Evolutionary conservation across 2,113 vertebrate genomes (phyloP).

Genomic region (human (Homo sapiens)): GRCh38 chr2:197620001-197620500

Average conservation of each 20-base stretch:
- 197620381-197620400: conserved; percentile 37
- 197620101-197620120: background rate
- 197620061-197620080: conserved; percentile 9
- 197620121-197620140: background rate
- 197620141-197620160: background rate
- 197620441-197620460: background rate
- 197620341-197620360: conserved; percentile 65
- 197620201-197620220: conserved; percentile 72
- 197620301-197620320: conserved; percentile 45
- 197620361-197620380: conserved; percentile 37
- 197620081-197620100: conserved; percentile 1
- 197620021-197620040: background rate
- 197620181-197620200: background rate
- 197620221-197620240: conserved; percentile 76
- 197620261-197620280: conserved; percentile 80
- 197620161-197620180: conserved; percentile 40
- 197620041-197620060: background rate
- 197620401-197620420: conserved; percentile 2
- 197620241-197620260: conserved; percentile 80
- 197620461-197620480: background rate
- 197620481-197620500: background rate
- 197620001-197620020: background rate
- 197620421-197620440: background rate
- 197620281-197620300: conserved; percentile 70
- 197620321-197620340: conserved; percentile 26